These are phyloP conservation scores for Lumbricus terrestris DNA, from an alignment of 2,888 invertebrate species.

Conservation along the genomic window DNA sequence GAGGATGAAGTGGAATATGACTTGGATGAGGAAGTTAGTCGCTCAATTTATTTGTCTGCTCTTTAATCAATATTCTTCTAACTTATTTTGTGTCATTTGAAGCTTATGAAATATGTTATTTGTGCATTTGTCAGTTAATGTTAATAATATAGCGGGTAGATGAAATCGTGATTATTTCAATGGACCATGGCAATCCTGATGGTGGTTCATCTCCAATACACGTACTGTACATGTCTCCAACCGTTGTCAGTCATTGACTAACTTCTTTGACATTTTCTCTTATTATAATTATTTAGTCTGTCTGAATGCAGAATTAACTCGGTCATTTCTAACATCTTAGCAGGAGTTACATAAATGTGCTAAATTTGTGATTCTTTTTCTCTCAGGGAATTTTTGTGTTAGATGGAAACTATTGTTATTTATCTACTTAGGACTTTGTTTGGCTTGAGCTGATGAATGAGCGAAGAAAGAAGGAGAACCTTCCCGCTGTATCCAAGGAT, in stretches of 20 bases:
- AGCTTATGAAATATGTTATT: neutral
- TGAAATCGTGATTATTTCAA: no score
- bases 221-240: no score
- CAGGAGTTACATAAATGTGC: no score
- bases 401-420: neutral
- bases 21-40: slow-evolving; percentile 84
- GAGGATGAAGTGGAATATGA: slow-evolving; percentile 94
- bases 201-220: neutral
- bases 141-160: neutral
- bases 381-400: no score
- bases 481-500: slow-evolving; percentile 79
- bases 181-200: slow-evolving; percentile 72
- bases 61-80: neutral
- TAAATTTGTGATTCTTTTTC: no score
- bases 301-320: no score
- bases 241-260: no score
- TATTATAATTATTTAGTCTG: no score
- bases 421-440: slow-evolving; percentile 73
- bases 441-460: slow-evolving; percentile 90
- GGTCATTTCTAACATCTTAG: no score
- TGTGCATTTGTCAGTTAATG: neutral
- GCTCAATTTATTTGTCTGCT: neutral
- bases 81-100: neutral
- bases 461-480: slow-evolving; percentile 65
- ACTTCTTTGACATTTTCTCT: no score